Conservation (phyloP, 2,113 vertebrate species). For the Tupaia chinensis region DNA sequence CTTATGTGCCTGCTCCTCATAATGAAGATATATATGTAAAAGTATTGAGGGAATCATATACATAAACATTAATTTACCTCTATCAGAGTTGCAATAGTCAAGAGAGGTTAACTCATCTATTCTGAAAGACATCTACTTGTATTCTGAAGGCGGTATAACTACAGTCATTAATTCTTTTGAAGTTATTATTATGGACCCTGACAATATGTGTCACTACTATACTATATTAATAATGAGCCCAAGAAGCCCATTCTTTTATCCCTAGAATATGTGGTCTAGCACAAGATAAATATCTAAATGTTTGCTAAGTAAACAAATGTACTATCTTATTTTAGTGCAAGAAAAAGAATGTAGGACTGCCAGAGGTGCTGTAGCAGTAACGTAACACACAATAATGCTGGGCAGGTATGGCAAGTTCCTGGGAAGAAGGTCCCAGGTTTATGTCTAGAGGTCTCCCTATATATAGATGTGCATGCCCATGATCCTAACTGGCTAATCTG, state of each 20-base stretch:
- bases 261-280: not conserved
- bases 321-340: not conserved
- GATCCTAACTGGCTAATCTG: too few species aligned
- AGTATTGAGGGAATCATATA: not conserved
- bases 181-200: not conserved
- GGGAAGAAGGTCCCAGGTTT: too few species aligned
- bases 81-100: slow-evolving; percentile 14
- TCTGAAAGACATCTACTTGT: not conserved
- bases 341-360: not conserved
- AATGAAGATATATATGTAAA: not conserved
- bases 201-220: not conserved
- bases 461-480: too few species aligned
- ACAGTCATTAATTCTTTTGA: not conserved
- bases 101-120: not conserved
- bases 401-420: too few species aligned
- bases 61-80: not conserved
- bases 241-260: not conserved
- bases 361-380: too few species aligned
- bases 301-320: not conserved
- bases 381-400: too few species aligned
- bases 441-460: too few species aligned
- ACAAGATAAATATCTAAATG: not conserved
- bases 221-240: not conserved
- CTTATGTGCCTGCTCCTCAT: not conserved
- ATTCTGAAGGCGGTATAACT: not conserved